These are phyloP conservation scores for Lucifuga dentata DNA, from an alignment of 2,113 vertebrate species.

Conservation along the genomic window DNA sequence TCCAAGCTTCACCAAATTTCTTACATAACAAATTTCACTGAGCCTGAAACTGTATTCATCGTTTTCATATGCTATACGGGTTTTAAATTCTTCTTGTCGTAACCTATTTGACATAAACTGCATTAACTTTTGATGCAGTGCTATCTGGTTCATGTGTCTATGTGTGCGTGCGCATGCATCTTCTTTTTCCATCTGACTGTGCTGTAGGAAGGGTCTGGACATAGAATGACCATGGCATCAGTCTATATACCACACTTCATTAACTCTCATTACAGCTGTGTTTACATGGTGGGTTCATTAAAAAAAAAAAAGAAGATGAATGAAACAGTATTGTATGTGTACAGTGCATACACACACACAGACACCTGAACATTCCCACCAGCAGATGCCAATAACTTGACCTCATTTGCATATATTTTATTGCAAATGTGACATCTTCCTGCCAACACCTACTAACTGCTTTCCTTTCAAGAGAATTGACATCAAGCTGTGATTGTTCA, in stretches of 20 bases:
- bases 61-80: no score
- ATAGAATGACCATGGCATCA: no score
- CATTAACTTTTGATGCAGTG: no score
- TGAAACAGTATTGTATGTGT: conserved; percentile 3
- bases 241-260: conserved; percentile 48
- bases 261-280: conserved; percentile 63
- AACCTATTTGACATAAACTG: no score
- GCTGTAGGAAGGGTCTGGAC: no score
- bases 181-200: no score
- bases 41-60: no score
- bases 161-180: conserved; percentile 1
- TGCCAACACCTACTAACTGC: conserved; percentile 37
- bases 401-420: conserved; percentile 79
- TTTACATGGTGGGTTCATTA: conserved; percentile 58
- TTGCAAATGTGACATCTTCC: conserved; percentile 61
- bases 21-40: no score
- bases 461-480: conserved; percentile 38
- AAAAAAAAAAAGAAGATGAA: conserved; percentile 39
- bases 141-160: neutral
- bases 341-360: conserved; percentile 18
- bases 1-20: no score
- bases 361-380: conserved; percentile 7
- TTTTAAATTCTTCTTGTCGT: no score
- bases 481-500: conserved; percentile 54
- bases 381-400: conserved; percentile 67